These are phyloP conservation scores for Drosophila guanche DNA, from an alignment of 1,140 invertebrate genomes.

Conservation along the genomic window DNA sequence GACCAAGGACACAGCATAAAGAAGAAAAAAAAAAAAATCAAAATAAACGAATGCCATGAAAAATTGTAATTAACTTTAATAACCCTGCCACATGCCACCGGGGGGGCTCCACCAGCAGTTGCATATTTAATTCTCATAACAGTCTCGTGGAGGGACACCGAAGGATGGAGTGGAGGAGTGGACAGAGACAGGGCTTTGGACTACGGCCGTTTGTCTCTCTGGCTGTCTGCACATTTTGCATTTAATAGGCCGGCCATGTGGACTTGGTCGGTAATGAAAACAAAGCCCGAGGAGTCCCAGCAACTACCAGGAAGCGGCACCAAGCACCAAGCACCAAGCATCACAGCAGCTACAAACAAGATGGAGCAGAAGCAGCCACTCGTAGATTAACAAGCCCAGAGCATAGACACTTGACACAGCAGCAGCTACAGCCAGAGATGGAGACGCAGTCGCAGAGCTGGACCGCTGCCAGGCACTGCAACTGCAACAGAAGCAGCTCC, in stretches of 20 bases:
- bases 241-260: slow-evolving; percentile 80
- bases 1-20: slow-evolving; percentile 67
- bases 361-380: slow-evolving; percentile 48
- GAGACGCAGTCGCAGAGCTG: slow-evolving; percentile 32
- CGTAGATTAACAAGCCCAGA: slow-evolving; percentile 74
- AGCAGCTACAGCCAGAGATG: slow-evolving; percentile 2
- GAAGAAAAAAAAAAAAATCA: slow-evolving; percentile 32
- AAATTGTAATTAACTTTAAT: slow-evolving; percentile 81
- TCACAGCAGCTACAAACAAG: slow-evolving; percentile 19
- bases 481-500: slow-evolving; percentile 47
- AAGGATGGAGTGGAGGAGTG: neutral
- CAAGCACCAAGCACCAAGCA: slow-evolving; percentile 21
- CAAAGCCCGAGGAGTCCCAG: slow-evolving; percentile 66
- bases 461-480: slow-evolving; percentile 66
- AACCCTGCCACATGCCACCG: slow-evolving; percentile 63
- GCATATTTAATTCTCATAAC: slow-evolving; percentile 78
- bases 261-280: slow-evolving; percentile 73
- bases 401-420: slow-evolving; percentile 63
- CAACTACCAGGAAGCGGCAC: slow-evolving; percentile 54
- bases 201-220: slow-evolving; percentile 65
- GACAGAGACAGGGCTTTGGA: neutral
- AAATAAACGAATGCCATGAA: slow-evolving; percentile 69
- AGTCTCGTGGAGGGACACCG: slow-evolving; percentile 12
- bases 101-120: slow-evolving; percentile 16
- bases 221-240: slow-evolving; percentile 78